Evolutionary conservation across 2,797 vertebrate genomes (phyloP).

Genomic region (Phylloscopus collybita): DNA sequence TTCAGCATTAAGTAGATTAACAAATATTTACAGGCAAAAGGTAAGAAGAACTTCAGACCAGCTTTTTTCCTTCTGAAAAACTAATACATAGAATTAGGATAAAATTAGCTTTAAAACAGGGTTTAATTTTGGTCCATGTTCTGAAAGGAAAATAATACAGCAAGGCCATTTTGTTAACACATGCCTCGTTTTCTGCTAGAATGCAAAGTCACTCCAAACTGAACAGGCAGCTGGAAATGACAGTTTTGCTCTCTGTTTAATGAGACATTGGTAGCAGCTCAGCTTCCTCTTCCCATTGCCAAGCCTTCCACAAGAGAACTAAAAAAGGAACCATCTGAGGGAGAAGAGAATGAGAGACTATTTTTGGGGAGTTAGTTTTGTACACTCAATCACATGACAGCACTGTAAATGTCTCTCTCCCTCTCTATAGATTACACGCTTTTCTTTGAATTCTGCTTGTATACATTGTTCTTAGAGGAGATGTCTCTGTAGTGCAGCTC

Average conservation of each 20-base stretch:
- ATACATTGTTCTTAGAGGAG: neutral
- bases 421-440: neutral
- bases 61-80: neutral
- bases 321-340: constrained; percentile 37
- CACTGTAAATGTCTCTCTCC: neutral
- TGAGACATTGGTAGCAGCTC: neutral
- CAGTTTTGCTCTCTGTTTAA: constrained; percentile 18
- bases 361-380: neutral
- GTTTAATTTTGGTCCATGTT: neutral
- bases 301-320: constrained; percentile 32
- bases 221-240: constrained; percentile 35
- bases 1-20: neutral
- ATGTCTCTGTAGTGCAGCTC: neutral
- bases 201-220: constrained; percentile 11
- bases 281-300: constrained; percentile 41
- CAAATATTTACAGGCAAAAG: neutral
- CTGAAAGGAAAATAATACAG: neutral
- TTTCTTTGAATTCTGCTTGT: neutral
- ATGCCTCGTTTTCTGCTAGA: neutral
- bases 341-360: constrained; percentile 20
- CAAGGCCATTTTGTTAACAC: neutral
- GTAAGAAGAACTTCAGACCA: neutral
- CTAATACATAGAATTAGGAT: neutral
- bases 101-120: neutral
- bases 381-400: neutral